These are phyloP conservation scores for Drosophila repleta DNA, from an alignment of 1,140 invertebrate genomes.

Conservation along the genomic window DNA sequence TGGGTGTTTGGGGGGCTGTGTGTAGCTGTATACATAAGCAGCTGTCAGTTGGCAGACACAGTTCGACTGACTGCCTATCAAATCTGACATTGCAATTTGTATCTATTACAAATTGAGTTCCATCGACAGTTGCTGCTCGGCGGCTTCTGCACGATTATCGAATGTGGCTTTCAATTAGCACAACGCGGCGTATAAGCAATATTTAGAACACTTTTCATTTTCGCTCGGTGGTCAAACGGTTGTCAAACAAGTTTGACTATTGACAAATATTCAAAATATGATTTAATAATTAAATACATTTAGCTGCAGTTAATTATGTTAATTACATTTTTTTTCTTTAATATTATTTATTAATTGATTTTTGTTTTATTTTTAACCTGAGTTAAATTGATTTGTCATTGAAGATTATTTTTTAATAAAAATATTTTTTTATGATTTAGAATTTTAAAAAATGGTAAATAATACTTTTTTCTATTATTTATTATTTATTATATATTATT, in stretches of 20 bases:
- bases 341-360: neutral
- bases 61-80: slow-evolving; percentile 15
- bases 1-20: slow-evolving; percentile 11
- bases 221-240: neutral
- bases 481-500: neutral
- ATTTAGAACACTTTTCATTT: neutral
- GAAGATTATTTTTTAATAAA: neutral
- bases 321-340: neutral
- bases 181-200: slow-evolving; percentile 55
- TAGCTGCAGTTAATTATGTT: neutral
- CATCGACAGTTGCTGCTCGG: slow-evolving; percentile 36
- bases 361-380: neutral
- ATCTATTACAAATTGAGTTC: slow-evolving; percentile 53
- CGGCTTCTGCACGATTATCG: slow-evolving; percentile 30
- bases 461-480: neutral
- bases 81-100: slow-evolving; percentile 53
- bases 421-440: no score
- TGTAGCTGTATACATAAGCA: slow-evolving; percentile 36
- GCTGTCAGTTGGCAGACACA: neutral
- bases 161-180: slow-evolving; percentile 58
- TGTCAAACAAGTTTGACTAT: slow-evolving; percentile 3
- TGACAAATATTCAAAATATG: neutral
- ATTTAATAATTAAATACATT: neutral
- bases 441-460: no score
- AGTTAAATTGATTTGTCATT: neutral